Percentiles rank a stretch among this genome's conserved stretches.
phyloP scores from a whole-genome alignment of 2,113 vertebrate genomes.

The Aramus guarauna region DNA sequence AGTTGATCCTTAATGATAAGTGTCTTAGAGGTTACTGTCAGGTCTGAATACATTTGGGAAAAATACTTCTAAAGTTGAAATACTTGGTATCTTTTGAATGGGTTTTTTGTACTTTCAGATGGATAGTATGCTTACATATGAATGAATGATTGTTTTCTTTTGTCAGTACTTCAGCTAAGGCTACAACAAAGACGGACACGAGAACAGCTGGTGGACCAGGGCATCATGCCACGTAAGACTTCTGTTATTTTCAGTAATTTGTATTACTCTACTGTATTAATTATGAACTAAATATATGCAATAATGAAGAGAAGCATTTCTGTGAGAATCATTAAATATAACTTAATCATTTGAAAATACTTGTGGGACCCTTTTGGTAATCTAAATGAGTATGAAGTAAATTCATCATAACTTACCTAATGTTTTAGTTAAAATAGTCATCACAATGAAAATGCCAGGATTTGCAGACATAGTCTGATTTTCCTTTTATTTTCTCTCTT shows the following conservation, averaged over 20 bases:
- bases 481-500: neutral
- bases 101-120: neutral
- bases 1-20: neutral
- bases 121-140: neutral
- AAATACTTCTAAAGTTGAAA: neutral
- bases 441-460: neutral
- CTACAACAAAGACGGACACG: conserved; percentile 93
- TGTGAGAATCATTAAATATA: neutral
- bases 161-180: conserved; percentile 91
- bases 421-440: neutral
- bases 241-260: neutral
- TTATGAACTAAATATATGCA: neutral
- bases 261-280: neutral
- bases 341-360: neutral
- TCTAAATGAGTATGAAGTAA: neutral
- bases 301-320: neutral
- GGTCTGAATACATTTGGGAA: neutral
- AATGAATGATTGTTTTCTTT: conserved; percentile 40
- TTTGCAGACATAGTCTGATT: neutral
- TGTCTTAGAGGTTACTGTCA: neutral
- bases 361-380: neutral
- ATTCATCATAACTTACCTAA: neutral
- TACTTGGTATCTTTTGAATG: neutral
- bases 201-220: conserved; percentile 94
- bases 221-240: conserved; percentile 97